A percentile compares a stretch with the other conserved stretches of the same genome.
Conservation (phyloP, 2,888 invertebrate species). For the Tachina fera region DNA sequence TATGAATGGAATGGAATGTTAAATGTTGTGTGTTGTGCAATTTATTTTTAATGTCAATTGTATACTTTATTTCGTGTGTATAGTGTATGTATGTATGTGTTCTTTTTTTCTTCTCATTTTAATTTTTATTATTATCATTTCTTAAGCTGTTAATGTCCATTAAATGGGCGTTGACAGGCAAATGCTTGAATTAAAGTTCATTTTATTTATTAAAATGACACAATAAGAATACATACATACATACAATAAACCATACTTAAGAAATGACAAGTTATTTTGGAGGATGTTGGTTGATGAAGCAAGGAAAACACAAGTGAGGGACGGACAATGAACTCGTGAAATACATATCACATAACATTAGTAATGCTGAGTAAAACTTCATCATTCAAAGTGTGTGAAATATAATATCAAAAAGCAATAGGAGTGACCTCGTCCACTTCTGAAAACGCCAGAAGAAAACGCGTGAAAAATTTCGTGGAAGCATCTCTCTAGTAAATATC, state of each 20-base stretch:
- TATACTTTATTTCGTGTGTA: background rate
- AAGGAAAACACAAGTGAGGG: background rate
- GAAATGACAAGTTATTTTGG: slow-evolving; percentile 30
- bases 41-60: slow-evolving; percentile 30
- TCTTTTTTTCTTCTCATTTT: slow-evolving; percentile 20
- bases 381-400: background rate
- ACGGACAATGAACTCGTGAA: no score
- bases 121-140: slow-evolving; percentile 46
- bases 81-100: no score
- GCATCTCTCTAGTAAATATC: no score
- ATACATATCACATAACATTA: background rate
- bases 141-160: slow-evolving; percentile 64
- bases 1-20: slow-evolving; percentile 3
- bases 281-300: background rate
- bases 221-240: background rate
- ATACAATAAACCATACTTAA: slow-evolving; percentile 19
- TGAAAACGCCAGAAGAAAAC: no score
- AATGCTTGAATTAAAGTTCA: slow-evolving; percentile 58
- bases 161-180: slow-evolving; percentile 69
- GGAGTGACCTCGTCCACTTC: no score
- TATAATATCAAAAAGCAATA: background rate
- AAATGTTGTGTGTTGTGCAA: slow-evolving; percentile 30
- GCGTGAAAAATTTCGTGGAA: no score
- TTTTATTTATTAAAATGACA: slow-evolving; percentile 42
- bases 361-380: no score